phyloP scores from a whole-genome alignment of 2,113 vertebrate species.

The Antigone vipio region DNA sequence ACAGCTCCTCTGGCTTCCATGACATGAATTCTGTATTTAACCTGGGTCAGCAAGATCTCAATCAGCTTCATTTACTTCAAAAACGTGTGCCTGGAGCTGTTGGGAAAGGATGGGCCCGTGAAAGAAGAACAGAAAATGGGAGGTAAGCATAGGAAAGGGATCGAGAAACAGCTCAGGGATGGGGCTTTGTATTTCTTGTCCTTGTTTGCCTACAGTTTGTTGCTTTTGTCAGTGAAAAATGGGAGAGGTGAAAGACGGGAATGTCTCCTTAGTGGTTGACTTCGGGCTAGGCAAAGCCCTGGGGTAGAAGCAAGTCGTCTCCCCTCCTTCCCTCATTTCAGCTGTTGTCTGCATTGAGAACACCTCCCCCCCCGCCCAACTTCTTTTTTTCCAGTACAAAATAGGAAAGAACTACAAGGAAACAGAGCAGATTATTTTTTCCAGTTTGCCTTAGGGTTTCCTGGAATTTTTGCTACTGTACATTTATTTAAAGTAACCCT shows the following conservation, averaged over 20 bases:
- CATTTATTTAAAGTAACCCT: constrained; percentile 67
- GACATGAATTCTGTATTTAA: constrained; percentile 18
- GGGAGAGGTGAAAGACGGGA: constrained; percentile 17
- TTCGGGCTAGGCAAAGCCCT: not conserved
- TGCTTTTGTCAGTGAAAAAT: constrained; percentile 32
- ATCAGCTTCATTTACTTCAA: constrained; percentile 2
- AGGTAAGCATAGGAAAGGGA: not conserved
- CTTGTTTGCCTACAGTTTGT: not conserved
- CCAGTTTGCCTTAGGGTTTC: constrained; percentile 59
- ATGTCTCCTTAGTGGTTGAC: not conserved
- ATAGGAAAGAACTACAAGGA: constrained; percentile 45
- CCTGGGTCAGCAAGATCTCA: constrained; percentile 16
- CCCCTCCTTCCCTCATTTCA: not conserved
- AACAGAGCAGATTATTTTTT: constrained; percentile 36
- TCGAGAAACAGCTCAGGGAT: not conserved
- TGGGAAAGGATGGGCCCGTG: not conserved
- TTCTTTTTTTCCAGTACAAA: not conserved
- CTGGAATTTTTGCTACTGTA: constrained; percentile 67
- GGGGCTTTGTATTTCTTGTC: not conserved
- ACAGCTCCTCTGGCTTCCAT: constrained; percentile 11
- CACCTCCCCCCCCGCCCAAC: not conserved
- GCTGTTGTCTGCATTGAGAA: not conserved
- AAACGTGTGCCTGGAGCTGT: not conserved
- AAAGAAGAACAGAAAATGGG: not conserved
- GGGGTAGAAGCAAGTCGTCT: not conserved